These are phyloP conservation scores for Peromyscus leucopus DNA, from an alignment of 2,113 vertebrate genomes.

Conservation along the genomic window DNA sequence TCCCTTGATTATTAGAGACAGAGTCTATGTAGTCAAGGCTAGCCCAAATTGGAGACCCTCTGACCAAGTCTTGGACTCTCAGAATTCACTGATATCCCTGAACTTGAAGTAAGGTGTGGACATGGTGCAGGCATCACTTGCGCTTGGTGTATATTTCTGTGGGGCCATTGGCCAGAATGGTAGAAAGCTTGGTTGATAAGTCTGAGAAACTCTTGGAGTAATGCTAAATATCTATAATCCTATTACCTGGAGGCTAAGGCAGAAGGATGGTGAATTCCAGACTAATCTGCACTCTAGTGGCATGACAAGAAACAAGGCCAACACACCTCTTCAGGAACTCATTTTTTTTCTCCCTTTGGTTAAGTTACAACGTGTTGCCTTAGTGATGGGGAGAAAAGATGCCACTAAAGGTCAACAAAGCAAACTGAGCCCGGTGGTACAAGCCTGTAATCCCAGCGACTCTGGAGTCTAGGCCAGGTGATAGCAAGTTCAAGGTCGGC, in stretches of 20 bases:
- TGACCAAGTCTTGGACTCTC: background rate
- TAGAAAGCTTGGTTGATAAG: background rate
- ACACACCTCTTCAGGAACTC: background rate
- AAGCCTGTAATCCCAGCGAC: background rate
- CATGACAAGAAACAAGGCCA: background rate
- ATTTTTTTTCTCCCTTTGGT: background rate
- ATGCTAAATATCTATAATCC: background rate
- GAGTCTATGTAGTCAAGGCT: background rate
- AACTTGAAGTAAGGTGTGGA: background rate
- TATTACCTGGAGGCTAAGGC: background rate
- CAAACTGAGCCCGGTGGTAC: background rate
- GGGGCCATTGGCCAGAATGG: conserved; percentile 52
- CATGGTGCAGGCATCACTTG: rapidly evolving
- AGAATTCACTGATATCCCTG: conserved; percentile 49
- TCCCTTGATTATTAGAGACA: background rate
- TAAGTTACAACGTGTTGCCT: background rate
- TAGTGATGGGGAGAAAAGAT: background rate
- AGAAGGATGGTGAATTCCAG: background rate
- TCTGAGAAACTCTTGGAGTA: background rate
- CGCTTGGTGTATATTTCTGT: background rate
- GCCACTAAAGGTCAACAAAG: background rate
- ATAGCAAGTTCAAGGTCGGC: background rate
- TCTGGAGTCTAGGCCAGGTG: background rate
- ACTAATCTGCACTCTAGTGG: background rate
- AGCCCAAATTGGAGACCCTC: background rate